Evolutionary conservation across 2,113 vertebrate genomes (phyloP).

Genomic region (Sarotherodon lohbergeri): DNA sequence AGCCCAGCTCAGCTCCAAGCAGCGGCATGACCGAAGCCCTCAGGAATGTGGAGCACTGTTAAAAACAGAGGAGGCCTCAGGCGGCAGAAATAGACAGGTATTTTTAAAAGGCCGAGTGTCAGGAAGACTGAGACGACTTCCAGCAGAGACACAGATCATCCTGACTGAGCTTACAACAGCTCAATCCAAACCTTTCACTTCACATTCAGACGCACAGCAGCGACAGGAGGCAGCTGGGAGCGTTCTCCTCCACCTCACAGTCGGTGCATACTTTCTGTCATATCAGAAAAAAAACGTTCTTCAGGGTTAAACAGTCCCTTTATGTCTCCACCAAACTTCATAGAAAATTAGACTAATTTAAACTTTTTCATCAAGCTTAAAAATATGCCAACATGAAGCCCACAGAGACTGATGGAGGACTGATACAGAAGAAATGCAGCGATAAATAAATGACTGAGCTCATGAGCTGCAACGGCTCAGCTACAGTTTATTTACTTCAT

Average conservation of each 20-base stretch:
- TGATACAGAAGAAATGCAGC: background rate
- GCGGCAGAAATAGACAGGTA: slow-evolving; percentile 29
- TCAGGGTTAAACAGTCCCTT: background rate
- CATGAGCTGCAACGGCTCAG: background rate
- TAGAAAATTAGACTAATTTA: fast-evolving
- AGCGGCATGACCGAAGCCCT: slow-evolving; percentile 23
- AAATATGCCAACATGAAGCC: fast-evolving
- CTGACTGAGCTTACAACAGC: background rate
- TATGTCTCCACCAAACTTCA: background rate
- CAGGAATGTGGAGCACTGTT: slow-evolving; percentile 40
- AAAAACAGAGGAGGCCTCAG: background rate
- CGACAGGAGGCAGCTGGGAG: background rate
- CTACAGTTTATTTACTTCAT: background rate
- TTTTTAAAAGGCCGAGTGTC: slow-evolving; percentile 12
- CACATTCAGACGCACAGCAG: background rate
- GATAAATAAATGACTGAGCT: background rate
- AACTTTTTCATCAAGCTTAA: background rate
- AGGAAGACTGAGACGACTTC: background rate
- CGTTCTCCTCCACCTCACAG: background rate
- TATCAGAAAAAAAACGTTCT: background rate
- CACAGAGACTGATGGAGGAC: fast-evolving
- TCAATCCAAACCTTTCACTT: background rate
- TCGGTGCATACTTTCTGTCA: background rate
- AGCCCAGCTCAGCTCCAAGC: background rate
- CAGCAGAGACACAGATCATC: background rate